phyloP scores from a whole-genome alignment of 2,888 invertebrate genomes.

The Drosophila austrosaltans region DNA sequence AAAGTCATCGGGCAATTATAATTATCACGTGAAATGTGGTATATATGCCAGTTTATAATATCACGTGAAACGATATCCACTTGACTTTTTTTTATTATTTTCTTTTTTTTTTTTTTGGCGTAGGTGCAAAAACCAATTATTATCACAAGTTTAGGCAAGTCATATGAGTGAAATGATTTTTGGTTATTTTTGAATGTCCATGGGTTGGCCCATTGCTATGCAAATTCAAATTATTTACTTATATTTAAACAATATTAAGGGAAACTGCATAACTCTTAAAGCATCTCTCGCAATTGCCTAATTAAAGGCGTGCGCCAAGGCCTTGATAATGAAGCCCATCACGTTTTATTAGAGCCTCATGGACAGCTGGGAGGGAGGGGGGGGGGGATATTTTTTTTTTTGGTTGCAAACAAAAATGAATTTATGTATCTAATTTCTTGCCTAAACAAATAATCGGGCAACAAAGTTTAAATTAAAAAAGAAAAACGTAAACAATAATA shows the following conservation, averaged over 20 bases:
- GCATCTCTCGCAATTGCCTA: slow-evolving; percentile 1
- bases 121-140: slow-evolving; percentile 24
- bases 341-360: slow-evolving; percentile 28
- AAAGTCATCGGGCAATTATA: slow-evolving; percentile 32
- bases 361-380: neutral
- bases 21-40: slow-evolving; percentile 2
- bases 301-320: slow-evolving; percentile 4
- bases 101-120: slow-evolving; percentile 1
- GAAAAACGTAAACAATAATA: slow-evolving; percentile 18
- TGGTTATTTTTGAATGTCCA: neutral
- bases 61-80: slow-evolving; percentile 2
- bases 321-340: slow-evolving; percentile 3
- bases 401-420: neutral
- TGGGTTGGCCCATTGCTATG: neutral
- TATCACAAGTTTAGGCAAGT: neutral
- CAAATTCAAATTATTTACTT: neutral
- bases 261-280: neutral
- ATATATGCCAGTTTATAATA: neutral
- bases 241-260: too few species aligned
- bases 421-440: slow-evolving; percentile 25
- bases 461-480: slow-evolving; percentile 19
- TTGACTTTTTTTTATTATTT: neutral
- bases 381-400: neutral
- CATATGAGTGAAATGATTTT: slow-evolving; percentile 39
- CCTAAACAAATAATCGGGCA: slow-evolving; percentile 18